Percentiles rank a stretch among this genome's conserved stretches.
Evolutionary conservation across 2,797 vertebrate species (phyloP).

Genomic region (Typhlichthys subterraneus): DNA sequence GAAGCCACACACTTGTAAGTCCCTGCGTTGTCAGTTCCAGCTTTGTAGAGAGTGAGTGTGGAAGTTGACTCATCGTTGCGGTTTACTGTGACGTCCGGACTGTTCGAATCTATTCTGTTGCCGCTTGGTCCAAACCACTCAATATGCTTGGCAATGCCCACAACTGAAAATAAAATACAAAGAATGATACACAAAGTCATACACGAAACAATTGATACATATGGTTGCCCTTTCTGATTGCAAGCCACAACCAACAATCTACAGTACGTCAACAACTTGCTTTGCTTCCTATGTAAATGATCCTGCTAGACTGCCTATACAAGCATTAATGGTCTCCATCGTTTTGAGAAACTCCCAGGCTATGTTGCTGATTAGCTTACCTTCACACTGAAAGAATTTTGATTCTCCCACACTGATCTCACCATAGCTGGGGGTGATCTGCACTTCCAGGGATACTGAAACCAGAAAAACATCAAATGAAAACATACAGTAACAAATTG

Average conservation of each 20-base stretch:
- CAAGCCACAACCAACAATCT: neutral
- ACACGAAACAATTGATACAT: neutral
- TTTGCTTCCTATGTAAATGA: no score
- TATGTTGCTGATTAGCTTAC: conserved; percentile 68
- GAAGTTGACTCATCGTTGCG: conserved; percentile 90
- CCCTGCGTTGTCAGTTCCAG: conserved; percentile 88
- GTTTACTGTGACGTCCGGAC: conserved; percentile 89
- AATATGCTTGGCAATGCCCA: conserved; percentile 89
- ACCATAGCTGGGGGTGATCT: conserved; percentile 91
- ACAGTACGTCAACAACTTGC: no score
- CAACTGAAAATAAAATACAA: conserved; percentile 74
- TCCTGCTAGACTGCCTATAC: no score
- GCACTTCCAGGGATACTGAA: conserved; percentile 91
- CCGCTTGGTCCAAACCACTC: conserved; percentile 94
- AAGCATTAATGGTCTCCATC: neutral
- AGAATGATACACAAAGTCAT: neutral
- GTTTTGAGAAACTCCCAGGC: neutral
- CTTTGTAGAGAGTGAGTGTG: conserved; percentile 94
- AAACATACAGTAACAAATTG: neutral
- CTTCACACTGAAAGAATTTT: conserved; percentile 97
- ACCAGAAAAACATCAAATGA: conserved; percentile 17
- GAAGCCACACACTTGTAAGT: conserved; percentile 94
- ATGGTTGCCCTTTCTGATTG: neutral
- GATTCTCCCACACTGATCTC: conserved; percentile 98
- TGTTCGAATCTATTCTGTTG: conserved; percentile 87